Base-by-base conservation (phyloP, 2,113 vertebrate genomes). In the Egretta garzetta region DNA sequence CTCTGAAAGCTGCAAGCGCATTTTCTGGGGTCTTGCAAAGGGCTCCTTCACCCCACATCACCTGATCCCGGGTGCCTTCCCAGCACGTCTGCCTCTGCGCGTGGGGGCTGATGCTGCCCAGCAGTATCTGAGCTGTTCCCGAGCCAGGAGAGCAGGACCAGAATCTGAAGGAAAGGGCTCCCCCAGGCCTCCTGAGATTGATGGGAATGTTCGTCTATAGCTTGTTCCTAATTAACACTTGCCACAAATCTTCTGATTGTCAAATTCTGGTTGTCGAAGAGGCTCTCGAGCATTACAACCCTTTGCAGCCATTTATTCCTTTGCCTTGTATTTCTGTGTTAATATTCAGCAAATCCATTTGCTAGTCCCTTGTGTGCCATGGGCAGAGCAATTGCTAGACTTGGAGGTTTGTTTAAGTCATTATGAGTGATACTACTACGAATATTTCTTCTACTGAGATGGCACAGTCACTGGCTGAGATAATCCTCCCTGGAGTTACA, bases 31-130 rank as follows among this genome's bases (percentile, higher is more conserved):
- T 45, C 35, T 64, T 16, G n/a, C 4, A 3, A n/a, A 47, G 28
- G 63, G 39, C 15, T 55, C 10, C 16, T 59, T 59, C 59, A 18
- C 59, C 52, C 72, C 16, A 2, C 1, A 0, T 8, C 0, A 0
- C 49, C 58, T 11, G 27, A 56, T 64, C 26, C 39, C 4, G 1
- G 8, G 30, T 19, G 28, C 41, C 30, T 39, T 55, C 30, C 56
- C 49, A 43, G 22, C 8, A 1, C 32, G 3, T 37, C 35, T 15
- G 14, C 21, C 49, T 32, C 64, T 6, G 20, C 24, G 4, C 2
- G 1, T 3, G 22, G 8, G 58, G 10, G n/a, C 35, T 22, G 55
- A 6, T 10, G 18, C 14, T 60, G 68, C 47, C 47, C n/a, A 9
- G 67, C 23, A 8, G 37, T 4, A 2, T 7, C 64, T 8, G 37